Evolutionary conservation across 2,888 invertebrate species (phyloP).

Genomic region (Oegoconia quadripuncta): DNA sequence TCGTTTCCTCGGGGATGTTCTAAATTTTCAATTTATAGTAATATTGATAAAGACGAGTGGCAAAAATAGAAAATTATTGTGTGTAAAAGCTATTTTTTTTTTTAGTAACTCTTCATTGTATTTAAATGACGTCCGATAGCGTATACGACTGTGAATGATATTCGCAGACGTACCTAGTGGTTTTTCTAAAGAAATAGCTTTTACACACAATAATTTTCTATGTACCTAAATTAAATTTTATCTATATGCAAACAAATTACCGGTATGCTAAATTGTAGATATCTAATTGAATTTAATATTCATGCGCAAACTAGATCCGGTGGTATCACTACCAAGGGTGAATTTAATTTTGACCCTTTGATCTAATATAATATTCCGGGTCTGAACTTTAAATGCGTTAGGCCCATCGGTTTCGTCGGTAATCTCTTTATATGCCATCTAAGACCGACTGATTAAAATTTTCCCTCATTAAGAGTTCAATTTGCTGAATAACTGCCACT

Average conservation of each 20-base stretch:
- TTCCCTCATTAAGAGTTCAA: constrained; percentile 35
- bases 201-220: too few species aligned
- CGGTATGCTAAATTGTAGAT: constrained; percentile 21
- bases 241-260: constrained; percentile 10
- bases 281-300: constrained; percentile 55
- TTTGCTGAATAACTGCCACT: constrained; percentile 15
- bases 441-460: constrained; percentile 43
- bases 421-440: constrained; percentile 28
- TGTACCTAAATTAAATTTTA: too few species aligned
- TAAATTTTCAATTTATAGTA: too few species aligned
- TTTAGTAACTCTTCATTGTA: too few species aligned
- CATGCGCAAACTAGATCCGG: constrained; percentile 42
- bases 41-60: too few species aligned
- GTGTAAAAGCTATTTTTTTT: too few species aligned
- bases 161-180: too few species aligned
- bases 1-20: too few species aligned
- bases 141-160: too few species aligned
- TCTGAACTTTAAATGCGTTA: constrained; percentile 43
- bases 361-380: constrained; percentile 54
- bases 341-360: constrained; percentile 55
- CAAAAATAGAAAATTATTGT: too few species aligned
- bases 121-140: too few species aligned
- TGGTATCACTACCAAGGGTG: constrained; percentile 39
- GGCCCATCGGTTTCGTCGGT: constrained; percentile 30
- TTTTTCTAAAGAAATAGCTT: too few species aligned